Evolutionary conservation across 2,888 invertebrate genomes (phyloP), one percentile per base, ranked within the genome.

Genomic region (Rhyacophila evoluta): DNA sequence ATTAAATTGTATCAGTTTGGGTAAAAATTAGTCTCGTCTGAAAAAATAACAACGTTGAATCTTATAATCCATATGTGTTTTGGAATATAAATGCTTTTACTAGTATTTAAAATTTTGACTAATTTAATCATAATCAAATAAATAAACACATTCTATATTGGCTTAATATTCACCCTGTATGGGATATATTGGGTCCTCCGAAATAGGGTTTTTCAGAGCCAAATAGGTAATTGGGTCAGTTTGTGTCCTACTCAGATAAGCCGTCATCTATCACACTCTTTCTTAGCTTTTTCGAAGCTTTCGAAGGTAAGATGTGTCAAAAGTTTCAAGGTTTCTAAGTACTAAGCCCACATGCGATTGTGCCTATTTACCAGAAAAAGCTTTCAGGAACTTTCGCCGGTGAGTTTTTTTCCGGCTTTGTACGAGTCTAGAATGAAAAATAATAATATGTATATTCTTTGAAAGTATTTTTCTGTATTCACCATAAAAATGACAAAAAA

Each of bases 221-320:
- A 72, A 72, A 29, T 41, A 36, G 77, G 77, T 77, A 72, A 77
- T 77, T 72, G 55, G 77, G 77, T 33, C 72, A 76, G 25, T 12
- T 10, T 25, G 75, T 68, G 36, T 27, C 55, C 55, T 55, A 55
- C 55, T 55, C 55, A 55, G 55, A 55, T 55, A 75, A 69, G 75
- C 36, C 69, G 68, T 69, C 75, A 75, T 75, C 75, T 75, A 75
- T 69, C 75, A 77, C 72, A 77, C 72, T 72, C 73, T 74, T 68
- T 74, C 73, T 67, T 67, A 55, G 72, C 72, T 72, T 72, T 72
- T 77, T 75, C 75, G n/a, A 25, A 67, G 33, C 29, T 68, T 75
- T 38, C 36, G 55, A 55, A 69, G 69, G 37, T 25, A 27, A 69
- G 75, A 75, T 75, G 67, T 75, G 75, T 75, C 75, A 69, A 75